Conservation (phyloP, 2,113 vertebrate genomes). For the Corynorhinus townsendii region DNA sequence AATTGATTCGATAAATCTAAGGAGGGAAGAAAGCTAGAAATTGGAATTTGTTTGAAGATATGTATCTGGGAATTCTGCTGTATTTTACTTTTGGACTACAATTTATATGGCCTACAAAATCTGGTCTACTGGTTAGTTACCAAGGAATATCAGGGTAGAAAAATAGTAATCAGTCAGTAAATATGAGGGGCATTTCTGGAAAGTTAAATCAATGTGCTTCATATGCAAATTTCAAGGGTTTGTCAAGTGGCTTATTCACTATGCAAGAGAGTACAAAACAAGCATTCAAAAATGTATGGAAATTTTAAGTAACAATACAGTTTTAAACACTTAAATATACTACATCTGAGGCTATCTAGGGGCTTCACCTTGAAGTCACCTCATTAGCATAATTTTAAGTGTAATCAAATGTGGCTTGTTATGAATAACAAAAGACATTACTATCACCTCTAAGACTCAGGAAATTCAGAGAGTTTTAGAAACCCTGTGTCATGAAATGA, state of each 20-base stretch:
- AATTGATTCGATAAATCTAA: neutral
- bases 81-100: neutral
- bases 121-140: neutral
- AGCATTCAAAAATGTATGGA: neutral
- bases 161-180: neutral
- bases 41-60: neutral
- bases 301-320: neutral
- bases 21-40: neutral
- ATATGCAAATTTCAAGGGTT: neutral
- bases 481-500: neutral
- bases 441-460: neutral
- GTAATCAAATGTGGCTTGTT: neutral
- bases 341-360: neutral
- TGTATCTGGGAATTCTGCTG: neutral
- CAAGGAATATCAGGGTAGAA: neutral
- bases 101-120: neutral
- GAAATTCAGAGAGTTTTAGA: neutral
- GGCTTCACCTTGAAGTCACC: neutral
- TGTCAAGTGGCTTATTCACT: neutral
- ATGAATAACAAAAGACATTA: neutral
- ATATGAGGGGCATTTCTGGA: neutral
- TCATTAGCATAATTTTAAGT: neutral
- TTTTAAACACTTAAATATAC: neutral
- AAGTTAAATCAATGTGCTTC: neutral
- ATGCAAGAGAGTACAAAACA: neutral